Evolutionary conservation across 2,113 vertebrate genomes (phyloP).

Genomic region (Rhynchomys soricoides): DNA sequence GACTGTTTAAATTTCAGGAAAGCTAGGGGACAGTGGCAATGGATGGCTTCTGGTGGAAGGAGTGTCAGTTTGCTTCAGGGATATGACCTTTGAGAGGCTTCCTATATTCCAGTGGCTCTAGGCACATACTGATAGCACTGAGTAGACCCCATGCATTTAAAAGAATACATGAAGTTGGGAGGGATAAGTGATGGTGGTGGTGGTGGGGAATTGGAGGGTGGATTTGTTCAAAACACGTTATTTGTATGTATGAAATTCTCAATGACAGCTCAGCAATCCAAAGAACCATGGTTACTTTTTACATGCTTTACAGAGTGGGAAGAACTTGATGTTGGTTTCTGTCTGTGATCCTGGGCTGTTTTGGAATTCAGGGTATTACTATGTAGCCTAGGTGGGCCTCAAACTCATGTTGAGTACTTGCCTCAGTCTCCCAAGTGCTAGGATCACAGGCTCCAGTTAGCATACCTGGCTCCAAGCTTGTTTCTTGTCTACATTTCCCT

Average conservation of each 20-base stretch:
- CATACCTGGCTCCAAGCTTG: not conserved
- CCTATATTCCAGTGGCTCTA: not conserved
- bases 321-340: not conserved
- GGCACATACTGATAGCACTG: not conserved
- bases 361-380: not conserved
- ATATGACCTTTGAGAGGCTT: not conserved
- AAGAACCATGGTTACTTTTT: not conserved
- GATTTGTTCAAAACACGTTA: not conserved
- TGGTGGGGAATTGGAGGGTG: not conserved
- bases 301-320: not conserved
- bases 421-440: not conserved
- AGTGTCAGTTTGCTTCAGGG: not conserved
- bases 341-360: not conserved
- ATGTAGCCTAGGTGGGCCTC: not conserved
- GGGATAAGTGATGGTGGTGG: not conserved
- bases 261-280: not conserved
- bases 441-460: not conserved
- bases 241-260: not conserved
- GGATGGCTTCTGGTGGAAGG: not conserved
- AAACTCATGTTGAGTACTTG: not conserved
- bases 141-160: not conserved
- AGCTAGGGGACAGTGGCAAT: not conserved
- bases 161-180: not conserved
- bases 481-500: slow-evolving; percentile 16
- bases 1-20: slow-evolving; percentile 25